Evolutionary conservation across 2,113 vertebrate species (phyloP).

Genomic region (Catagonus wagneri): DNA sequence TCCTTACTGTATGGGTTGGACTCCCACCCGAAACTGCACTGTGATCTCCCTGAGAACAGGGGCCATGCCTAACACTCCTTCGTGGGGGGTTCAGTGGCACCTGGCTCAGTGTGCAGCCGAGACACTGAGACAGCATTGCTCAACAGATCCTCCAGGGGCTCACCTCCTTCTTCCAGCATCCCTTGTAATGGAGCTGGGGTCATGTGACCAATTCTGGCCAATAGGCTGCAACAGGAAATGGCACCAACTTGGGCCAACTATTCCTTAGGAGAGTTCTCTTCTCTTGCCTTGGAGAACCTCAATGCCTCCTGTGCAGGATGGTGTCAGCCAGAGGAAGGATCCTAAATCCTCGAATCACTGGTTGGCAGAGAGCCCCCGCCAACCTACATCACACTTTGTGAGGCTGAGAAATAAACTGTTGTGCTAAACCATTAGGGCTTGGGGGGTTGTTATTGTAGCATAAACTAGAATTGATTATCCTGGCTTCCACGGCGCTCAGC

Average conservation of each 20-base stretch:
- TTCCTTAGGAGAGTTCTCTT: neutral
- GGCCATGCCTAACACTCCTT: neutral
- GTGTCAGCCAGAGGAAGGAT: neutral
- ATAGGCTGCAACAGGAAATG: neutral
- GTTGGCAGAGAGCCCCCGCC: neutral
- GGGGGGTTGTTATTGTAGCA: neutral
- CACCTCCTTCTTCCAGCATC: neutral
- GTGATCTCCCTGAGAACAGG: neutral
- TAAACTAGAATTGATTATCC: neutral
- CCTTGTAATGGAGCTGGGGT: neutral
- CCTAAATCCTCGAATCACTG: neutral
- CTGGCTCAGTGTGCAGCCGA: neutral
- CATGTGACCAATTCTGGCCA: neutral
- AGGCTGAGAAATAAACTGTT: neutral
- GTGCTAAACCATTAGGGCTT: neutral
- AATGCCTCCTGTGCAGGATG: neutral
- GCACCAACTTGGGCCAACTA: neutral
- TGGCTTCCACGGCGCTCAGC: neutral
- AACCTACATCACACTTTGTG: neutral
- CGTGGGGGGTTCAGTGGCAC: neutral
- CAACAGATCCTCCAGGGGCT: accelerated
- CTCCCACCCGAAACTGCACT: neutral
- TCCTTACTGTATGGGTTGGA: neutral
- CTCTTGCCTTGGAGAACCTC: neutral
- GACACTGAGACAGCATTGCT: accelerated